Evolutionary conservation across 2,888 invertebrate species (phyloP), one percentile per base, ranked within the genome.

Genomic region (Noctua comes): DNA sequence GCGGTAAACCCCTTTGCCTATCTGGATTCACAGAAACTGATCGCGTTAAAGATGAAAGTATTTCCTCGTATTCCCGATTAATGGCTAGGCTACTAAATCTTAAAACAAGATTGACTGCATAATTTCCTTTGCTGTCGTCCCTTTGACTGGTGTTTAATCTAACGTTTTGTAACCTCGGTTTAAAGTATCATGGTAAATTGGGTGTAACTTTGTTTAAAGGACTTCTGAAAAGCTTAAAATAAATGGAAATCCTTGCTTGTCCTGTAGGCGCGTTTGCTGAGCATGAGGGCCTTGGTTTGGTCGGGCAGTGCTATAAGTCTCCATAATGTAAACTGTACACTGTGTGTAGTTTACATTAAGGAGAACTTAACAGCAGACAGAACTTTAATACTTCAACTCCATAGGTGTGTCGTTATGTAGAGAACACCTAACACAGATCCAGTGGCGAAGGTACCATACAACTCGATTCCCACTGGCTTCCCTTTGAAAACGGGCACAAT

Each of bases 61-160:
- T 79, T 84, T 85, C 84, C 66, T 74, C 73, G 85, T 85, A 87
- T 57, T 68, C 48, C 64, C 73, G 81, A 86, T 81, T 84, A 84
- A 85, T 87, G 70, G 84, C 75, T 81, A 87, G 70, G 84, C 75
- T 81, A 87, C 69, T 87, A 81, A 85, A 87, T 84, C 70, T 79
- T 51, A 80, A 80, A 71, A 81, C 77, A 43, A 72, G 66, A 87
- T 83, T 79, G 68, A 65, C 73, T 76, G 73, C 70, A 79, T 79
- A 46, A 76, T 83, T 74, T 79, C 76, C 71, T 73, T 73, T 18
- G 24, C 48, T 43, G n/a, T 57, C 57, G 68, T 65, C 31, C 48
- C 51, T 66, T 68, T 59, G 46, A 31, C 57, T 68, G 43, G n/a
- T 62, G 65, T 73, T 71, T 71, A 69, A 68, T 64, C 65, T 71